Evolutionary conservation across 1,140 invertebrate species (phyloP).

Genomic region (Ctenoplectra terminalis): DNA sequence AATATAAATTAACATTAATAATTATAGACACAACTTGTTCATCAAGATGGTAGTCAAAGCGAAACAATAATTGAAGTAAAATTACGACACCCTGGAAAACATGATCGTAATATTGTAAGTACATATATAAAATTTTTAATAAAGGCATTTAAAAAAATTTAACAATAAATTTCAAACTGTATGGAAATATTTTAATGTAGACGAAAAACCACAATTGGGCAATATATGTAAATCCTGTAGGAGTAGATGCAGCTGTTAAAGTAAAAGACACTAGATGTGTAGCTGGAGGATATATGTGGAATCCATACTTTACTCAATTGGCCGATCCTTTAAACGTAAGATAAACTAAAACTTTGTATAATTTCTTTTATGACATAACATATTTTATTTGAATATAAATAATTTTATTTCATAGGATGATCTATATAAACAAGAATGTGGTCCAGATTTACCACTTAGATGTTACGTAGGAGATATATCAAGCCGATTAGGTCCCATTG

Average conservation of each 20-base stretch:
- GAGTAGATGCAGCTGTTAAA: conserved; percentile 94
- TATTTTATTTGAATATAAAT: conserved; percentile 5
- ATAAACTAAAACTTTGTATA: conserved; percentile 56
- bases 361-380: neutral
- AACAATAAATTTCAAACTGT: neutral
- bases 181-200: conserved; percentile 79
- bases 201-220: conserved; percentile 95
- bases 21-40: conserved; percentile 91
- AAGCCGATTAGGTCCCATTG: conserved; percentile 91
- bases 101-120: conserved; percentile 90
- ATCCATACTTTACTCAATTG: conserved; percentile 95
- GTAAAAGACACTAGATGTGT: conserved; percentile 91
- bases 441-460: conserved; percentile 91
- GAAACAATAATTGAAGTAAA: conserved; percentile 96
- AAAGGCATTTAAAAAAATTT: neutral
- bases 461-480: conserved; percentile 97
- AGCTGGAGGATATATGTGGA: conserved; percentile 95
- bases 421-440: conserved; percentile 93
- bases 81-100: conserved; percentile 91
- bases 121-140: conserved; percentile 4
- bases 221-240: conserved; percentile 95
- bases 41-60: conserved; percentile 92
- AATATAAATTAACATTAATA: conserved; percentile 19
- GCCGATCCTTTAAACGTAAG: conserved; percentile 94
- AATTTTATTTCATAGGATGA: conserved; percentile 85